These are phyloP conservation scores for Siniperca undulata DNA, from an alignment of 2,797 vertebrate species.

Conservation along the genomic window DNA sequence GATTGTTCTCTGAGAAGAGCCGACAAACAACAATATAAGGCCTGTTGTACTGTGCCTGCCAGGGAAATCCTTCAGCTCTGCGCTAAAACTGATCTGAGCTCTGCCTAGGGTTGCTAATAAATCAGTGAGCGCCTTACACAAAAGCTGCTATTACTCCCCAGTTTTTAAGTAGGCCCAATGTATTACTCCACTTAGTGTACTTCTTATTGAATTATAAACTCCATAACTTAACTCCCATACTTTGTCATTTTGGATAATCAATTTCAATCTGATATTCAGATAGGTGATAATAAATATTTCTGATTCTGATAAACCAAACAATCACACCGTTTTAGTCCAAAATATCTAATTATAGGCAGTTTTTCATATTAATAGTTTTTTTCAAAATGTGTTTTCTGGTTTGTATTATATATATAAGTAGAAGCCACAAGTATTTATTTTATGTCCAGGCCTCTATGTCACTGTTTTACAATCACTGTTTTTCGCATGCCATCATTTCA, in stretches of 20 bases:
- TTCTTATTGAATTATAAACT: background rate
- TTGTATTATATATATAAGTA: background rate
- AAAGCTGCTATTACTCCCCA: background rate
- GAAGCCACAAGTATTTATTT: background rate
- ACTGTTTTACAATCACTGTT: background rate
- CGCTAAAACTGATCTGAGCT: slow-evolving; percentile 35
- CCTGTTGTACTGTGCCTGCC: slow-evolving; percentile 59
- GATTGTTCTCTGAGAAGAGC: slow-evolving; percentile 11
- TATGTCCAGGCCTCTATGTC: background rate
- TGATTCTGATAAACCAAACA: background rate
- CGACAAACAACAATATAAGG: slow-evolving; percentile 62
- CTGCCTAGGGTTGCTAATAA: slow-evolving; percentile 18
- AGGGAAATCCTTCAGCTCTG: slow-evolving; percentile 45
- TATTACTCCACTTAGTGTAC: background rate
- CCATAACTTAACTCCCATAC: background rate
- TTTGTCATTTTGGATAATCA: background rate
- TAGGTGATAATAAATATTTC: background rate
- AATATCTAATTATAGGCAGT: background rate
- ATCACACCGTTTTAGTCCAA: background rate
- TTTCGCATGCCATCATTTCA: background rate
- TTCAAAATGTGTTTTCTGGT: background rate
- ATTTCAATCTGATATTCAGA: background rate
- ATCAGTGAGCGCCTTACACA: slow-evolving; percentile 24
- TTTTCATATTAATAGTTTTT: background rate
- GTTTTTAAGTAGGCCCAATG: background rate